phyloP scores from a whole-genome alignment of 2,113 vertebrate genomes.

The Lepus timidus region DNA sequence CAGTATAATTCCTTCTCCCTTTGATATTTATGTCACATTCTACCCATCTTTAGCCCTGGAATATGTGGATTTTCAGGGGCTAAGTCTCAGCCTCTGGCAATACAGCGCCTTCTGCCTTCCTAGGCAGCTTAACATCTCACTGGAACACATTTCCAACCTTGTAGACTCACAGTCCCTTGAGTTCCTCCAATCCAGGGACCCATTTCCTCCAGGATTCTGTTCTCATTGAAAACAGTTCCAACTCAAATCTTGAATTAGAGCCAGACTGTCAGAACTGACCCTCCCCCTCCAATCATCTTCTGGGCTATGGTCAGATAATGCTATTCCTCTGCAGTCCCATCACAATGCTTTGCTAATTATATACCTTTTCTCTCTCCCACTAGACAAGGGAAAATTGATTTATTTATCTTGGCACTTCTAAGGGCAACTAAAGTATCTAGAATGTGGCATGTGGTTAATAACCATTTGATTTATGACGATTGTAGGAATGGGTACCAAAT shows the following conservation, averaged over 20 bases:
- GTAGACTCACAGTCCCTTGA: neutral
- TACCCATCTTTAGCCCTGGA: neutral
- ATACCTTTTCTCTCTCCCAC: neutral
- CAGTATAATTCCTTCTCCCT: neutral
- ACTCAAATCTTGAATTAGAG: slow-evolving; percentile 9
- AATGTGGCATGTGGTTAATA: slow-evolving; percentile 23
- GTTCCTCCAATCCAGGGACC: neutral
- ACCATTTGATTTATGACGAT: neutral
- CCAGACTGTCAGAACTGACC: neutral
- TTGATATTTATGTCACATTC: neutral
- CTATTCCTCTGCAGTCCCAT: neutral
- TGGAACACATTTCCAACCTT: neutral
- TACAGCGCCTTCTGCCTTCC: neutral
- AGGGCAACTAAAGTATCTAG: neutral
- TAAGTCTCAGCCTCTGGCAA: neutral
- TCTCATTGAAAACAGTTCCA: neutral
- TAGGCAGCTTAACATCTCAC: neutral
- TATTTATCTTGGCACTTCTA: neutral
- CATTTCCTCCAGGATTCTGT: neutral
- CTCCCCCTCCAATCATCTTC: neutral
- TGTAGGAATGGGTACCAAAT: neutral
- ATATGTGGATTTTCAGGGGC: neutral
- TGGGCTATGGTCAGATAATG: neutral
- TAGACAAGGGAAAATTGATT: slow-evolving; percentile 21
- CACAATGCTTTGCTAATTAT: slow-evolving; percentile 24